Evolutionary conservation across 2,888 invertebrate genomes (phyloP), one percentile per base, ranked within the genome.

Genomic region (Craniophora ligustri): DNA sequence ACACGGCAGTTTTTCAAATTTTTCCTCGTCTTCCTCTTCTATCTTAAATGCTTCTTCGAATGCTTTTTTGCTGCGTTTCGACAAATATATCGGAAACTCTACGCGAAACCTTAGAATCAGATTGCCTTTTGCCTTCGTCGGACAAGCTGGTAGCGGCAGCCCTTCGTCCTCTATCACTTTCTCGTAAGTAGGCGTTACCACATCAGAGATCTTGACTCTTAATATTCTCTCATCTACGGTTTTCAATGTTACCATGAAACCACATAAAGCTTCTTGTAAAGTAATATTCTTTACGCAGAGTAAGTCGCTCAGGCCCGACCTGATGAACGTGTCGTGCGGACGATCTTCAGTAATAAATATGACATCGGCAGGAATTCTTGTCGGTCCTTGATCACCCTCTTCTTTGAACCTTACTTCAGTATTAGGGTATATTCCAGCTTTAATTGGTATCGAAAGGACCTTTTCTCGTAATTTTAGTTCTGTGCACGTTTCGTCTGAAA

Each of bases 341-440:
- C 95, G 94, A 68, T 97, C 97, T 82, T 95, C 95, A 0, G 95
- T 95, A 46, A 96, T 92, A 78, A 97, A 97, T 57, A 97, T 93
- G 0, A 97, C 95, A 81, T 97, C 97, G 19, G 96, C 97, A 59
- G 96, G 95, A 67, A 96, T 95, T 73, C 95, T 95, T 2, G 95
- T 95, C 0, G 96, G 96, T 16, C 95, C 95, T 73, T 97, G 96
- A 84, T 98, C 97, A 0, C 97, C 97, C 85, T 97, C 97, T 76
- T 96, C 96, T 26, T 95, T 95, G 79, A 97, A 97, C 59, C 94
- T 90, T 39, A 96, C 95, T 79, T 95, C 95, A 0, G 97, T n/a
- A n/a, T n/a, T n/a, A n/a, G n/a, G n/a, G n/a, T n/a, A n/a, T n/a
- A n/a, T n/a, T n/a, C n/a, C n/a, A 0, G 96, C 96, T 61, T 95